Conservation (phyloP, 2,888 invertebrate species). For the Yponomeuta evonymella region DNA sequence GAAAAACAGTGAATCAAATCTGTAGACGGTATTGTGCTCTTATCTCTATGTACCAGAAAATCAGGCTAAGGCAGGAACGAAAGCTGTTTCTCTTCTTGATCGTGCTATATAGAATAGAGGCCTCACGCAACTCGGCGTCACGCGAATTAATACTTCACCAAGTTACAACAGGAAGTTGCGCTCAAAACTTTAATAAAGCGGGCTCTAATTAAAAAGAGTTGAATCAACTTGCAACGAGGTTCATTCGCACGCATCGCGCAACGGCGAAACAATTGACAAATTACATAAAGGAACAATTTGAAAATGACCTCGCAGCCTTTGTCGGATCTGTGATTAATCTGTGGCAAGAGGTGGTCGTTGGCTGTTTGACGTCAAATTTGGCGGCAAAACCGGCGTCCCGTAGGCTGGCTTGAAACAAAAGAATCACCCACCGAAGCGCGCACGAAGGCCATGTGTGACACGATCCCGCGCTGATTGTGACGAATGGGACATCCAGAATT, state of each 20-base stretch:
- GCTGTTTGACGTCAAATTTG: constrained; percentile 35
- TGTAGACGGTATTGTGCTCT: no score
- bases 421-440: constrained; percentile 59
- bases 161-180: background rate
- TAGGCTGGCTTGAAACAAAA: constrained; percentile 56
- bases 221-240: constrained; percentile 34
- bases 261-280: constrained; percentile 52
- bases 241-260: constrained; percentile 54
- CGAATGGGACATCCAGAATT: constrained; percentile 30
- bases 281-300: constrained; percentile 65
- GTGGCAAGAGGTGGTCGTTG: constrained; percentile 44
- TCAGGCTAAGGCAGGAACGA: no score
- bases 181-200: background rate
- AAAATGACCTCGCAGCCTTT: constrained; percentile 57
- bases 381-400: constrained; percentile 19
- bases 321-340: constrained; percentile 48
- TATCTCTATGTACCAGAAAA: no score
- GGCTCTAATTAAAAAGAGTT: background rate
- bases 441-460: constrained; percentile 65
- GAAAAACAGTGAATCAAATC: no score
- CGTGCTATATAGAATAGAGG: background rate
- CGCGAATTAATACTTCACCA: background rate
- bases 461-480: constrained; percentile 26
- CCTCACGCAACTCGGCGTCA: background rate
- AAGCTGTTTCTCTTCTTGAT: no score